Percentiles rank a stretch among this genome's conserved stretches.
These are phyloP conservation scores for Dynastes maya DNA, from an alignment of 2,888 invertebrate genomes.

Conservation along the genomic window DNA sequence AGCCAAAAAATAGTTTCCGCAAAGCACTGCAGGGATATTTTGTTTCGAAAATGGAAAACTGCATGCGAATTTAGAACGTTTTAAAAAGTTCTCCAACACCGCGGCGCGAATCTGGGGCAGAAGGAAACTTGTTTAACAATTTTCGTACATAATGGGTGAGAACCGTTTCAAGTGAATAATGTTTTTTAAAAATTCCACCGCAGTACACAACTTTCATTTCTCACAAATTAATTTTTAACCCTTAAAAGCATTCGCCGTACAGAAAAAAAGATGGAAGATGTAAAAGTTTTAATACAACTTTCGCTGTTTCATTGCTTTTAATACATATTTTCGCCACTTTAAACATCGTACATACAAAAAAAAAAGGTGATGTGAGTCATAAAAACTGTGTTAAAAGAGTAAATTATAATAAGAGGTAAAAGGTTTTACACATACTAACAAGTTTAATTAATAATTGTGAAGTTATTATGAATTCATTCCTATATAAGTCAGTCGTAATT, in stretches of 20 bases:
- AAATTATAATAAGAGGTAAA: too few relatives aligned
- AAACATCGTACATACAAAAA: not conserved
- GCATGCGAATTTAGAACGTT: slow-evolving; percentile 38
- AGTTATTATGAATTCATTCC: too few relatives aligned
- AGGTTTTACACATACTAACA: too few relatives aligned
- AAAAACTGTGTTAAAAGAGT: too few relatives aligned
- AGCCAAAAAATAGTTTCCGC: slow-evolving; percentile 18
- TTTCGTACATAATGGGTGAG: slow-evolving; percentile 16
- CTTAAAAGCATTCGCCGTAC: slow-evolving; percentile 2
- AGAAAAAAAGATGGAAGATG: not conserved
- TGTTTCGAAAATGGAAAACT: slow-evolving; percentile 25
- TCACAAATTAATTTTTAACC: slow-evolving; percentile 23
- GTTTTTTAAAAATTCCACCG: slow-evolving; percentile 22
- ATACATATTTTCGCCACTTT: not conserved
- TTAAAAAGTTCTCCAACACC: slow-evolving; percentile 18
- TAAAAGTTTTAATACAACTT: slow-evolving; percentile 23
- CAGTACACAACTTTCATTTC: slow-evolving; percentile 3
- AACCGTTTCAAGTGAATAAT: slow-evolving; percentile 15
- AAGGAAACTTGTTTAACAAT: slow-evolving; percentile 33
- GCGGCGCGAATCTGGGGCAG: slow-evolving; percentile 19
- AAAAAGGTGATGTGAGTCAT: not conserved
- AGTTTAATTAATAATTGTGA: too few relatives aligned
- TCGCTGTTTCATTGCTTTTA: slow-evolving; percentile 18
- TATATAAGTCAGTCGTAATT: not conserved
- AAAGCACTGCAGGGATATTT: slow-evolving; percentile 10